Percentiles rank a stretch among this genome's conserved stretches.
phyloP scores from a whole-genome alignment of 2,888 invertebrate species.

The Lasioglossum pauxillum region DNA sequence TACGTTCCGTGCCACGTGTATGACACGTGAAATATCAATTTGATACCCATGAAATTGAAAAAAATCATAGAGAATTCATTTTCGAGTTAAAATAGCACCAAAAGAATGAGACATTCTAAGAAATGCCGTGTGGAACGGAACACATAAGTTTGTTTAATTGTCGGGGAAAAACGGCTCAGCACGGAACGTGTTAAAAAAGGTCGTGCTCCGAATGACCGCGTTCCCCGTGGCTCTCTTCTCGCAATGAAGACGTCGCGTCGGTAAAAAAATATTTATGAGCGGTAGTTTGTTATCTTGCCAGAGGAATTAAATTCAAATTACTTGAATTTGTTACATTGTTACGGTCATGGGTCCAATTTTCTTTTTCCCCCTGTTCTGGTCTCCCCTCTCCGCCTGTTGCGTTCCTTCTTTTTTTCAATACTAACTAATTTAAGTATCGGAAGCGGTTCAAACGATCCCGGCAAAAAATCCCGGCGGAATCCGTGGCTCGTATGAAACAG shows the following conservation, averaged over 20 bases:
- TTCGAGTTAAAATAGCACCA: no score
- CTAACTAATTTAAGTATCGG: slow-evolving; percentile 48
- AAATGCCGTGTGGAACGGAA: no score
- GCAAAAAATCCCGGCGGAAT: slow-evolving; percentile 47
- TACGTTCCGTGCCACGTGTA: no score
- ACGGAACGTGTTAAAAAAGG: no score
- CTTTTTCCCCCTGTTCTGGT: background rate
- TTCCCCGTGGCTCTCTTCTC: no score
- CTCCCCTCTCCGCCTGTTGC: background rate
- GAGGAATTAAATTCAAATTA: slow-evolving; percentile 17
- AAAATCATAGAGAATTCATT: no score
- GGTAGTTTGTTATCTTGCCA: background rate
- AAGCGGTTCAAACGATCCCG: slow-evolving; percentile 48
- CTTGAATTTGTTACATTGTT: slow-evolving; percentile 12
- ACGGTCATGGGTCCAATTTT: slow-evolving; percentile 8
- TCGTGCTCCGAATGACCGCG: no score
- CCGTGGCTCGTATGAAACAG: slow-evolving; percentile 48
- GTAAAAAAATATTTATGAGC: slow-evolving; percentile 6
- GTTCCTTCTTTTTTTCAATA: slow-evolving; percentile 16
- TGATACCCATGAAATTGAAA: no score
- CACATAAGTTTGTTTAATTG: no score
- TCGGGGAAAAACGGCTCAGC: no score
- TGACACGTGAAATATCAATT: no score
- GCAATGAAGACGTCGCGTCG: background rate
- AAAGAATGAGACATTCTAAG: no score